Evolutionary conservation across 2,888 invertebrate species (phyloP).

Genomic region (Seladonia tumulorum): DNA sequence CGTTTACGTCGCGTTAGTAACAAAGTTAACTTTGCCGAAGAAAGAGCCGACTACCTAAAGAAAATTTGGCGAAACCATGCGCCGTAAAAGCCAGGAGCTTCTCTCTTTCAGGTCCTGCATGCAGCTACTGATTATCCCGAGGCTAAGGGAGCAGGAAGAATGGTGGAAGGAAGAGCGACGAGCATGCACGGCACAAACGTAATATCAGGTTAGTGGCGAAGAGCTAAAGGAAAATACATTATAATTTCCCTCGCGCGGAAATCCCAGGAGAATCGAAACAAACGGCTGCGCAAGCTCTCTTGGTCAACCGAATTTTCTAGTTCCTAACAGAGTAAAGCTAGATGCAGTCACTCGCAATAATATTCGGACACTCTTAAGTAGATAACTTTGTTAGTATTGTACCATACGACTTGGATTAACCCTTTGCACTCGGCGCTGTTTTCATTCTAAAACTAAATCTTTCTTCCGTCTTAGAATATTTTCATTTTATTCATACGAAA

Average conservation of each 20-base stretch:
- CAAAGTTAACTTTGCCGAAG: no score
- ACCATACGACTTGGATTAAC: no score
- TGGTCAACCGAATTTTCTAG: conserved; percentile 36
- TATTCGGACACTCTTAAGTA: conserved; percentile 17
- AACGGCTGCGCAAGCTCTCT: conserved; percentile 30
- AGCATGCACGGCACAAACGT: neutral
- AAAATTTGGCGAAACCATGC: neutral
- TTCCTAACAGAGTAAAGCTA: neutral
- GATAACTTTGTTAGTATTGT: no score
- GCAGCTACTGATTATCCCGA: neutral
- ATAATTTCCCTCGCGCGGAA: conserved; percentile 46
- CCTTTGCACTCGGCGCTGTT: no score
- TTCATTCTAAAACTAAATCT: no score
- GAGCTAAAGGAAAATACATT: conserved; percentile 26
- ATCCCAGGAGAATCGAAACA: conserved; percentile 35
- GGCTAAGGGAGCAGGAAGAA: neutral
- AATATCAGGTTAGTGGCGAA: neutral
- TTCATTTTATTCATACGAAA: no score
- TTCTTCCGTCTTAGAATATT: no score
- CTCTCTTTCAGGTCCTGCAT: neutral
- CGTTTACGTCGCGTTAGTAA: neutral
- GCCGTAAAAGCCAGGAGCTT: neutral
- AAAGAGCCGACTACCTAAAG: neutral
- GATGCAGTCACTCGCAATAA: no score
- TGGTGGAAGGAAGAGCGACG: neutral